phyloP scores from a whole-genome alignment of 2,113 vertebrate genomes.

The Macrotis lagotis region DNA sequence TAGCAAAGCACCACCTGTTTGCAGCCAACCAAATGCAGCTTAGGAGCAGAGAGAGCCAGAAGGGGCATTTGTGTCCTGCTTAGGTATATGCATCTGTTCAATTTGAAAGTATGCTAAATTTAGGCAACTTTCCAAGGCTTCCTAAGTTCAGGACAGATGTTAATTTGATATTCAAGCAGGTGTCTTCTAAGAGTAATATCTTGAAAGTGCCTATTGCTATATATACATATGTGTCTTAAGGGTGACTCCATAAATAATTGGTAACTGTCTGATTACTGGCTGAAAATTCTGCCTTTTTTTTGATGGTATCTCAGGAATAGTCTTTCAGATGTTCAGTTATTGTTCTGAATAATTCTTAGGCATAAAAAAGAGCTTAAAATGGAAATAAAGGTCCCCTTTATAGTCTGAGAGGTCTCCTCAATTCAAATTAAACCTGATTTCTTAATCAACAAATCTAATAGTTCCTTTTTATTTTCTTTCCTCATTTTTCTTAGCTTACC shows the following conservation, averaged over 20 bases:
- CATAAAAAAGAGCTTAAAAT: neutral
- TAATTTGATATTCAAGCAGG: neutral
- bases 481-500: neutral
- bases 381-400: neutral
- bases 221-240: neutral
- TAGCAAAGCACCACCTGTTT: neutral
- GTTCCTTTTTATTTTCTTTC: neutral
- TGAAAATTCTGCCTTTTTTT: neutral
- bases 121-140: neutral
- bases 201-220: neutral
- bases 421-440: neutral
- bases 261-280: neutral
- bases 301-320: neutral
- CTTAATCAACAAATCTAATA: neutral
- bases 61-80: neutral
- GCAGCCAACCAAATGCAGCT: neutral
- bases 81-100: neutral
- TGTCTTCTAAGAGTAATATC: neutral
- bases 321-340: neutral
- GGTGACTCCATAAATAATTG: neutral
- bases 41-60: neutral
- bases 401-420: neutral
- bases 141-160: neutral
- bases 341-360: neutral
- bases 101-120: neutral